Evolutionary conservation across 2,888 invertebrate genomes (phyloP), one percentile per base, ranked within the genome.

Genomic region (Miltochrista miniata): DNA sequence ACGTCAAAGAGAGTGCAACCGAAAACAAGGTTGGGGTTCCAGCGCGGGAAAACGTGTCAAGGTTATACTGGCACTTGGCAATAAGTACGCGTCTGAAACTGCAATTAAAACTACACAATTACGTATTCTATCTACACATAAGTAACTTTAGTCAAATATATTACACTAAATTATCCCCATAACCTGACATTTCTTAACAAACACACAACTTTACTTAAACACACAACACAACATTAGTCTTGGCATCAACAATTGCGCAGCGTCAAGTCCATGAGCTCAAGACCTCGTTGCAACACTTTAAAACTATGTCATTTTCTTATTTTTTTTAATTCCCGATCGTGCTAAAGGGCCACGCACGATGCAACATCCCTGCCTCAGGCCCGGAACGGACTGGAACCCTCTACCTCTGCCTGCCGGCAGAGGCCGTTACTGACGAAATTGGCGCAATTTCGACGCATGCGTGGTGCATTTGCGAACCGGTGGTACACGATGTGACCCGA

Each of bases 401-500:
- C 2, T 4, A 24, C 18, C 18, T 24, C 18, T 24, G 18, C 18
- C 18, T 68, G 70, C 79, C 90, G 81, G 71, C 77, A 90, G 90
- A 90, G 90, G 90, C 79, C 90, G 88, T 88, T 85, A 83, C 73
- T 66, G 64, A 78, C 82, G 76, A 86, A 90, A 91, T 90, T 90
- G 90, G 90, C 90, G 90, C 90, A 91, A 89, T 87, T 87, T 83
- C 63, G 61, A 76, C 90, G 90, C 90, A 90, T 87, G 90, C 90
- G 90, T 80, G 51, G 51, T 74, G 74, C 76, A 82, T 76, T 79
- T 72, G 78, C 81, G 78, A 82, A 77, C 85, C 84, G 86, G 85
- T 85, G 81, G 83, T 79, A 81, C 72, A 81, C 83, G 81, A 84
- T 79, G 77, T 80, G 87, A 82, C 83, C 83, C 85, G 81, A 85